phyloP scores from a whole-genome alignment of 2,888 invertebrate genomes.

The Alloscopus bannaensis region DNA sequence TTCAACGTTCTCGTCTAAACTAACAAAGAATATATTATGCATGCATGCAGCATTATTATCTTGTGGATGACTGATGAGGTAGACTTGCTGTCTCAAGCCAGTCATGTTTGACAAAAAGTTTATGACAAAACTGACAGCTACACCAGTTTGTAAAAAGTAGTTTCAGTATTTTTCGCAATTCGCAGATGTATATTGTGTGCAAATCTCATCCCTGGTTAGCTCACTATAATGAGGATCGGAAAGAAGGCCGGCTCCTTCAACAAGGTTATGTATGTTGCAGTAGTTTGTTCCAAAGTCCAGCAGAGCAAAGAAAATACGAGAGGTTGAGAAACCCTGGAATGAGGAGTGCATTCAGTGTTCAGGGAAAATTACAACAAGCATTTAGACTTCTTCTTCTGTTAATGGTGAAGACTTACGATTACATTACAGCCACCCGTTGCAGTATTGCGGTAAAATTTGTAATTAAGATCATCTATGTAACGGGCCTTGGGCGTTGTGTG shows the following conservation, averaged over 20 bases:
- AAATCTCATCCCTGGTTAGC: conserved; percentile 73
- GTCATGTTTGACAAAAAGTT: too few relatives aligned
- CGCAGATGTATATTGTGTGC: conserved; percentile 74
- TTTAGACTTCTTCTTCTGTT: too few relatives aligned
- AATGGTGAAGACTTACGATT: conserved; percentile 72
- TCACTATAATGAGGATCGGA: conserved; percentile 73
- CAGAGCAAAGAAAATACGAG: conserved; percentile 73
- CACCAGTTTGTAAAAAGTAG: background rate
- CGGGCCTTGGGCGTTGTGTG: conserved; percentile 72
- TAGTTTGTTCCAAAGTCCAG: conserved; percentile 74
- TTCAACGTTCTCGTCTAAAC: too few relatives aligned
- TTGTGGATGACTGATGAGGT: too few relatives aligned
- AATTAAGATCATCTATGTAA: conserved; percentile 74
- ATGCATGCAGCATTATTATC: too few relatives aligned
- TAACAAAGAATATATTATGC: too few relatives aligned
- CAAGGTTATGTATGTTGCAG: conserved; percentile 74
- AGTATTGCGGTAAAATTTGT: conserved; percentile 71
- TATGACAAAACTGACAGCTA: too few relatives aligned
- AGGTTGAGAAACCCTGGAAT: conserved; percentile 74
- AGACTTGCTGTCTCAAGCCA: too few relatives aligned
- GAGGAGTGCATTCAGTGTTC: too few relatives aligned
- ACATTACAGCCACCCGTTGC: conserved; percentile 73
- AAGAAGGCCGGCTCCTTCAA: conserved; percentile 73
- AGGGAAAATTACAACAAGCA: too few relatives aligned
- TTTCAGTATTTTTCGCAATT: conserved; percentile 74